These are phyloP conservation scores for Lates japonicus DNA, from an alignment of 2,797 vertebrate genomes.

Conservation along the genomic window DNA sequence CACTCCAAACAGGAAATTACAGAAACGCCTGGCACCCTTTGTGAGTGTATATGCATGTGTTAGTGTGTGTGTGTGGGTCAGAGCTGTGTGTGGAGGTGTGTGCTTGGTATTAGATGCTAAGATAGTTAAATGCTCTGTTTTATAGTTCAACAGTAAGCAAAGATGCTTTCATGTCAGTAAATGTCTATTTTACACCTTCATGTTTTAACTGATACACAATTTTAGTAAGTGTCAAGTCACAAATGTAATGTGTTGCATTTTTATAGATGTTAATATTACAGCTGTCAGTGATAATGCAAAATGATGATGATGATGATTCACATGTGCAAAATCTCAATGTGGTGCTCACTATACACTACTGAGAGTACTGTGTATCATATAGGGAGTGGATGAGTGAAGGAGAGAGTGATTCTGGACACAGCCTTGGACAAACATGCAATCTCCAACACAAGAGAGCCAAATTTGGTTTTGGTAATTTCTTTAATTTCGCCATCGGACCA, in stretches of 20 bases:
- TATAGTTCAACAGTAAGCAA: not conserved
- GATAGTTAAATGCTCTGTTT: not conserved
- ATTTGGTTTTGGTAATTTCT: not conserved
- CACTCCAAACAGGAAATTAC: conserved; percentile 86
- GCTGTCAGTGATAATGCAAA: not conserved
- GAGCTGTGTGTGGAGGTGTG: conserved; percentile 28
- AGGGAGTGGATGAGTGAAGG: not conserved
- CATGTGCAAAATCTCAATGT: not conserved
- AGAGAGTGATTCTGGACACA: not conserved
- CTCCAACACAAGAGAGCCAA: not conserved
- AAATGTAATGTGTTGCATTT: no score
- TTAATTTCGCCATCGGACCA: no score
- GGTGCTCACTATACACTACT: not conserved
- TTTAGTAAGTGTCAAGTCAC: no score
- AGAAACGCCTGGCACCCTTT: conserved; percentile 76
- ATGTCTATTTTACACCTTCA: not conserved
- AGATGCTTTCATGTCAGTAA: not conserved
- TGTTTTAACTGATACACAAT: not conserved
- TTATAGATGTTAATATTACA: not conserved
- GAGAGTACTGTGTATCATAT: not conserved
- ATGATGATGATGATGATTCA: not conserved
- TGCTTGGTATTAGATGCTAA: conserved; percentile 5
- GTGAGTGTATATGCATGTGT: conserved; percentile 35
- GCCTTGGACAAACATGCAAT: not conserved
- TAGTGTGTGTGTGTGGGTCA: conserved; percentile 39